Evolutionary conservation across 1,140 invertebrate species (phyloP), one percentile per base, ranked within the genome.

Genomic region (Copidosoma floridanum): DNA sequence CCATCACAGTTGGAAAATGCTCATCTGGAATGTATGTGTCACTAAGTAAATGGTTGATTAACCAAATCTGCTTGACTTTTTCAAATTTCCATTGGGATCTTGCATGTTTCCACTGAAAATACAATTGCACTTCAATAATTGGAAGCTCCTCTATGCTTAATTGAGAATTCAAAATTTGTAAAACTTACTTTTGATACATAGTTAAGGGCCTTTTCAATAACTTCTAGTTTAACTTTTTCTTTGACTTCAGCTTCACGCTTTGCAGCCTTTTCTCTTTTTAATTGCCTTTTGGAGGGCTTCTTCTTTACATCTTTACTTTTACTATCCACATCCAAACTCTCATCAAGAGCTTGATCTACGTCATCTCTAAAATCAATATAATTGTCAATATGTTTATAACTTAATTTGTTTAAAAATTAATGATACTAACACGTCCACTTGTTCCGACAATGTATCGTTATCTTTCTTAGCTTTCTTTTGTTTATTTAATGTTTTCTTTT

Each of bases 21-120:
- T 82, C 72, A 29, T 85, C 80, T 14, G 84, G 80, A 3, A 91
- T 68, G 56, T 82, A 80, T 6, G 76, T 67, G 40, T 81, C 67
- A 65, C 86, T 83, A 46, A 89, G 84, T 64, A 89, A 83, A 68
- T 88, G 83, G 64, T 88, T 85, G 38, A 85, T 84, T 20, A 91
- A 74, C 83, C 88, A 90, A n/a, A 86, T 83, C 76, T 91, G 89
- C 57, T 84, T 85, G 1, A 87, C 67, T 73, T 90, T 91, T 70
- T 87, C 87, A 72, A 90, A 91, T 71, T 89, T 91, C 89, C 89
- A 91, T 66, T 88, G 83, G 51, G 76, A 77, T 55, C 78, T 81
- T 50, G 84, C 79, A 68, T 88, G 80, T 74, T 89, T 87, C 89
- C 89, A 91, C 71, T 87, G 43, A 16, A 35, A 46, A 6, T 43